Base-by-base conservation (phyloP, 2,888 invertebrate genomes). In the Thera obeliscata region DNA sequence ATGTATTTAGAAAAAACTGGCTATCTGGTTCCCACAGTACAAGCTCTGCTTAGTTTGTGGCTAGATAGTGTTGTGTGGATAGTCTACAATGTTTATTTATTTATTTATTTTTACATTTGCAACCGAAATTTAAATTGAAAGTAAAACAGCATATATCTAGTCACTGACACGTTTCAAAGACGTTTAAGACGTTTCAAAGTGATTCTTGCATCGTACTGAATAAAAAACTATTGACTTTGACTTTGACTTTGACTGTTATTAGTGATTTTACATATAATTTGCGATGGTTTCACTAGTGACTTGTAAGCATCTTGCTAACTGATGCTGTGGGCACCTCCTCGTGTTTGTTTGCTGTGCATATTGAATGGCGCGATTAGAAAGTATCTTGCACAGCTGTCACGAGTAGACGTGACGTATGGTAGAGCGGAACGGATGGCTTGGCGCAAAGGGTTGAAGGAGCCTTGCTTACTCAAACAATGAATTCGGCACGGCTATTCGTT, bases 281-380 rank as follows among this genome's bases (percentile, higher is more conserved):
- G 2, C 8, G 52, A 9, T 3, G 8, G 33, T 52, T 33, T 55
- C 36, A 36, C 56, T 56, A 11, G 22, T 41, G 22, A 59, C 12
- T 38, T 49, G n/a, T 41, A 41, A 38, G 43, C 3, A 52, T 41
- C 8, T 12, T 36, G 38, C 52, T 33, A 52, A 60, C 36, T 61
- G 22, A 36, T 55, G 61, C 55, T 56, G 6, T 48, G 36, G 43
- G 46, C 48, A 55, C 36, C n/a, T 68, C 49, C 22, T 69, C 56
- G 62, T 89, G 89, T 89, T 89, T 88, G 87, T 79, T 81, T 76
- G 81, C 78, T 77, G 74, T 77, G 72, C 72, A 74, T 83, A 84
- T 87, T 90, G 86, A 88, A 91, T 89, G 78, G 84, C 83, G 84
- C 88, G 89, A 91, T 92, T 91, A 91, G 91, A 93, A 93, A 92